These are phyloP conservation scores for Drosophila paracracens DNA, from an alignment of 2,888 invertebrate genomes.

Conservation along the genomic window DNA sequence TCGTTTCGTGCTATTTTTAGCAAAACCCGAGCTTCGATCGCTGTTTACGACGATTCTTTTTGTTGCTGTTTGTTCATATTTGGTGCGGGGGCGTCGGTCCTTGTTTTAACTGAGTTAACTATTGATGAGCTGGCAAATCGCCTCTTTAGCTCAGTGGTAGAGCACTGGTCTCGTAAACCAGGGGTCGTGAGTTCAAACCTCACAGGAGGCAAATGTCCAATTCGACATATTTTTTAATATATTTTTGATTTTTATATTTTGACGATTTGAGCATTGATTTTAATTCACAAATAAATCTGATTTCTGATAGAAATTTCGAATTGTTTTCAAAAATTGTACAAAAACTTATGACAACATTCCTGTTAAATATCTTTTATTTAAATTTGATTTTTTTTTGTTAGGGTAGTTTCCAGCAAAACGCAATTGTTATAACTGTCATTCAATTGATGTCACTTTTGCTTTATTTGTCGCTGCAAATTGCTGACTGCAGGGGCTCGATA, in stretches of 20 bases:
- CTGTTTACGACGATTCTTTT: background rate
- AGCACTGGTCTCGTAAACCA: slow-evolving; percentile 96
- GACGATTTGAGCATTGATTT: background rate
- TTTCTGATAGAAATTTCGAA: background rate
- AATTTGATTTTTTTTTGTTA: slow-evolving; percentile 7
- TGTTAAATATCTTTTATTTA: background rate
- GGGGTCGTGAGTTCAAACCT: slow-evolving; percentile 96
- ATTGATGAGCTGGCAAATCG: slow-evolving; percentile 63
- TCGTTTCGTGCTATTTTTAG: slow-evolving; percentile 27
- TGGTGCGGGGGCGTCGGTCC: slow-evolving; percentile 9
- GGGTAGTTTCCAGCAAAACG: slow-evolving; percentile 3
- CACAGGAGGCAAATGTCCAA: slow-evolving; percentile 89
- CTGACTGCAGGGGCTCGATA: slow-evolving; percentile 62
- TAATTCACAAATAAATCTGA: background rate
- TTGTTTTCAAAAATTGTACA: background rate
- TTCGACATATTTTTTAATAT: background rate
- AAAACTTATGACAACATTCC: background rate
- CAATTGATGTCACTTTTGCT: slow-evolving; percentile 38
- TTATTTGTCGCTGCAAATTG: slow-evolving; percentile 41
- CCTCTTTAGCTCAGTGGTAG: slow-evolving; percentile 96
- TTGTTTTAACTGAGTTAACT: slow-evolving; percentile 15
- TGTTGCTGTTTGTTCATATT: background rate
- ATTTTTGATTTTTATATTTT: background rate
- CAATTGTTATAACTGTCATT: slow-evolving; percentile 32
- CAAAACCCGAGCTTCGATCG: slow-evolving; percentile 27